These are phyloP conservation scores for Daubentonia madagascariensis DNA, from an alignment of 2,113 vertebrate species.

Conservation along the genomic window DNA sequence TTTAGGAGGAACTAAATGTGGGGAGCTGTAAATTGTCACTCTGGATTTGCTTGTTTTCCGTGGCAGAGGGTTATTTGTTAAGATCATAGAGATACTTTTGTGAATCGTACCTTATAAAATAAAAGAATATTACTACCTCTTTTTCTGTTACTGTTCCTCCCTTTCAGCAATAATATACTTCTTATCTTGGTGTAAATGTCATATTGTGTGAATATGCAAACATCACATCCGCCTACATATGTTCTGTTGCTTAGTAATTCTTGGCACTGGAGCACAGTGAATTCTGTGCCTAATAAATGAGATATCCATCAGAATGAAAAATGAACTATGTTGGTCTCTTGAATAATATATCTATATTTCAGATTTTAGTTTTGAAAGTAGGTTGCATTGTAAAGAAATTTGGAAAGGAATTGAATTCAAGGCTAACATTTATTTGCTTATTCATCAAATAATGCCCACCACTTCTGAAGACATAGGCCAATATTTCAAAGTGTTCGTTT, in stretches of 20 bases:
- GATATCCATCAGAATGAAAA: constrained; percentile 79
- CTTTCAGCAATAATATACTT: constrained; percentile 75
- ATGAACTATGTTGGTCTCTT: constrained; percentile 60
- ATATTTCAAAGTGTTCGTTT: neutral
- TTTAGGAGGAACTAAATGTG: constrained; percentile 65
- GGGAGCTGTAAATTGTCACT: constrained; percentile 66
- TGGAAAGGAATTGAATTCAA: constrained; percentile 35
- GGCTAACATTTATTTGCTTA: neutral
- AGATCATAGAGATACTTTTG: constrained; percentile 63
- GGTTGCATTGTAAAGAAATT: constrained; percentile 44
- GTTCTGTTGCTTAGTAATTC: constrained; percentile 82
- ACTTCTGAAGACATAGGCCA: neutral
- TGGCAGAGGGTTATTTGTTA: constrained; percentile 64
- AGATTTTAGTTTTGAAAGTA: constrained; percentile 59
- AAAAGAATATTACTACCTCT: constrained; percentile 69
- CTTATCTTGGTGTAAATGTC: constrained; percentile 82
- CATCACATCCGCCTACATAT: constrained; percentile 82
- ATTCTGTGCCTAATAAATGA: constrained; percentile 77
- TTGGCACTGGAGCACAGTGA: constrained; percentile 70
- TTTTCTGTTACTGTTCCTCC: constrained; percentile 64
- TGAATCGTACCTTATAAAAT: constrained; percentile 78
- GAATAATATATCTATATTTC: constrained; percentile 50
- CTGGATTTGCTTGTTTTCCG: constrained; percentile 57
- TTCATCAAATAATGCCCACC: neutral
- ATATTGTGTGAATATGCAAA: constrained; percentile 83